These are phyloP conservation scores for Tuta absoluta DNA, from an alignment of 2,888 invertebrate species.

Conservation along the genomic window DNA sequence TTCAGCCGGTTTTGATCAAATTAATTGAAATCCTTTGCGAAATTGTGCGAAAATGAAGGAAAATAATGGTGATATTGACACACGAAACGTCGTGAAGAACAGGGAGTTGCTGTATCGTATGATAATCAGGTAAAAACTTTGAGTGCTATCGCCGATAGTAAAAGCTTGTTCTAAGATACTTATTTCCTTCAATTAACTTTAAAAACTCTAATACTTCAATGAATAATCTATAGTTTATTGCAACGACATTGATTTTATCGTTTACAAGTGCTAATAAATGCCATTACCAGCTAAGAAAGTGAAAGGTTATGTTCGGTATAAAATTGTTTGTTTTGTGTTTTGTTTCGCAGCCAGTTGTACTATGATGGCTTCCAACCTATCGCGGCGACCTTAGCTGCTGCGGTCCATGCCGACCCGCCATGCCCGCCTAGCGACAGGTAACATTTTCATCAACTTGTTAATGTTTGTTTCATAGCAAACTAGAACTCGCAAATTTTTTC, in stretches of 20 bases:
- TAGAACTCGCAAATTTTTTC: no score
- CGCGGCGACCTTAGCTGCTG: conserved; percentile 90
- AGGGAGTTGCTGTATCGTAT: conserved; percentile 93
- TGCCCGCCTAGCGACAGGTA: conserved; percentile 96
- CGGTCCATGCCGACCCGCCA: conserved; percentile 94
- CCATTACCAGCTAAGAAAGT: not conserved
- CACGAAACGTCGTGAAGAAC: conserved; percentile 91
- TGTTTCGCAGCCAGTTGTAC: conserved; percentile 90
- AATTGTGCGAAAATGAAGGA: conserved; percentile 62
- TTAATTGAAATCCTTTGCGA: not conserved
- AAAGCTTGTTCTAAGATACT: not conserved
- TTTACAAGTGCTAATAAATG: not conserved
- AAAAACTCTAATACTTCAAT: not conserved
- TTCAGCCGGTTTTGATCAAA: conserved; percentile 36
- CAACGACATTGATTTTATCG: not conserved
- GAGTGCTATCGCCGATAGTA: not conserved
- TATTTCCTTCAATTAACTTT: not conserved
- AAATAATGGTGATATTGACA: conserved; percentile 78
- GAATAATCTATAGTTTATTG: not conserved
- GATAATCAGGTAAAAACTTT: conserved; percentile 87
- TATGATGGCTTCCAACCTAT: conserved; percentile 98
- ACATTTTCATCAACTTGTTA: conserved; percentile 9
- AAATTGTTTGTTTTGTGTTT: not conserved
- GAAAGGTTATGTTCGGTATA: not conserved
- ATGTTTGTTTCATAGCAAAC: not conserved